Base-by-base conservation (phyloP, 1,140 invertebrate genomes). In the Cyclargus thomasi region DNA sequence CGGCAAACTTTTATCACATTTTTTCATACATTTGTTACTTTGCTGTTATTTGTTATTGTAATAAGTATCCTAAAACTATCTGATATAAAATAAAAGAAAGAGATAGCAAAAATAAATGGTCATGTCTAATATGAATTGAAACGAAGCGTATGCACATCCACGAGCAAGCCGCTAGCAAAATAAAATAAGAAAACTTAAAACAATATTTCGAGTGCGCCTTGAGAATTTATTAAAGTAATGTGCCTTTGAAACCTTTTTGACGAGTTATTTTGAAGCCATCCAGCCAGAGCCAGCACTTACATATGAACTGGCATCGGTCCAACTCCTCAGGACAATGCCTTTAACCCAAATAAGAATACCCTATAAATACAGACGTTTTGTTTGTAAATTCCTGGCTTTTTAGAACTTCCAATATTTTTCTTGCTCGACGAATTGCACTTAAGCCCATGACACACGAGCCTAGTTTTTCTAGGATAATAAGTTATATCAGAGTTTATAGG, bases 281-380 rank as follows among this genome's bases (percentile, higher is more conserved):
- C 5, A 55, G 53, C n/a, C 2, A 18, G 7, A 59, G 55, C 20
- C 5, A 55, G 53, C n/a, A 11, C 55, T 20, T 59, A 59, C 18
- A 21, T 59, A 59, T 59, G 55, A 59, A 20, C 55, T 59, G 55
- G 55, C 55, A 20, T 18, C 1, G 18, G 10, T 59, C 55, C 55
- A 59, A 59, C 17, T 59, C 3, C 20, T 59, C 17, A 20, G 18
- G 55, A 59, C 55, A 59, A 59, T 20, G 55, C 55, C 55, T 59
- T 20, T 59, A 59, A 59, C 55, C 55, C 11, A 59, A 59, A 59
- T 59, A 59, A 59, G 17, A 59, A 59, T 59, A 59, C 18, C 55
- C 55, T 20, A 59, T 59, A 59, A 59, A 20, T 59, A 59, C 55
- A 59, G 20, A 18, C 20, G 18, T 47, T 47, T 20, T 59, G 55